These are phyloP conservation scores for Drosophila jambulina DNA, from an alignment of 1,140 invertebrate genomes.

Conservation along the genomic window DNA sequence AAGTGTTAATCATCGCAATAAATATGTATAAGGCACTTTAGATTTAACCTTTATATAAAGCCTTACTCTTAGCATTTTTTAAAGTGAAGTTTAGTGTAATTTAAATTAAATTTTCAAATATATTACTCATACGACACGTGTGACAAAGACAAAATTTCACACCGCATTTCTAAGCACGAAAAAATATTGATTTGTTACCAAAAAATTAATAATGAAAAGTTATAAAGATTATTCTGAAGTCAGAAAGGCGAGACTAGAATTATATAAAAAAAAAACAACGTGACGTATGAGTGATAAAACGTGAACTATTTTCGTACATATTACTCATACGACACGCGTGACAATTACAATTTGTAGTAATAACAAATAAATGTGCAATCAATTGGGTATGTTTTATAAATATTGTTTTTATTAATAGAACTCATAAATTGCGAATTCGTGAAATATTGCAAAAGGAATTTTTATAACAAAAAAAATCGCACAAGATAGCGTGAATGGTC, in stretches of 20 bases:
- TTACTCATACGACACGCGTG: conserved; percentile 1
- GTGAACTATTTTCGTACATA: neutral
- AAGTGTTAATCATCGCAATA: neutral
- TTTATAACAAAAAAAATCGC: neutral
- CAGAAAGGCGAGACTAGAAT: no score
- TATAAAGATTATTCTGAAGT: no score
- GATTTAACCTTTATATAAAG: neutral
- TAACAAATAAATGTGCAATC: neutral
- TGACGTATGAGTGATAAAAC: neutral
- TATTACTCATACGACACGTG: neutral
- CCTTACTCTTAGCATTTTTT: neutral
- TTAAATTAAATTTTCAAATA: neutral
- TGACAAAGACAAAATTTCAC: neutral
- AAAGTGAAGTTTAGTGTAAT: neutral
- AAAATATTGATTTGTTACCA: accelerated
- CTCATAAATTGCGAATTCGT: neutral
- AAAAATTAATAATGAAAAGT: neutral
- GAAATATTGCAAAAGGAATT: conserved; percentile 5
- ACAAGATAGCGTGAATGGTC: conserved; percentile 8
- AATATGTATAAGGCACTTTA: neutral
- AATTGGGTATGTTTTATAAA: neutral
- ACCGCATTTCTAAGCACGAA: neutral
- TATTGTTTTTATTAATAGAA: neutral
- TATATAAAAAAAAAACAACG: neutral
- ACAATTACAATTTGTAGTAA: neutral